Evolutionary conservation across 2,888 invertebrate genomes (phyloP).

Genomic region (Octodonta nipae): DNA sequence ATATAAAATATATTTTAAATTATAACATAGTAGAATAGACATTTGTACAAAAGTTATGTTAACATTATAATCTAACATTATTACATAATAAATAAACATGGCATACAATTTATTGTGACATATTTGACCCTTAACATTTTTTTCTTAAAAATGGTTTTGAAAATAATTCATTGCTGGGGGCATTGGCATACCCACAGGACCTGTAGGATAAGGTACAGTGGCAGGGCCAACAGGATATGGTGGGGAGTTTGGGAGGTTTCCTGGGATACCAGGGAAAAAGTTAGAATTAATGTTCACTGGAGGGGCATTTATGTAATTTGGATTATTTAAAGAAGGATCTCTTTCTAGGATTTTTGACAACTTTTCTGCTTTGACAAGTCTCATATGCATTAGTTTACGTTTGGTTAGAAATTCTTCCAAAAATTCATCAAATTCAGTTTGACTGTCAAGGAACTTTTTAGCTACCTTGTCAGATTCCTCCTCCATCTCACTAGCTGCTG

Average conservation of each 20-base stretch:
- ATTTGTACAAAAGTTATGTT: too few species aligned
- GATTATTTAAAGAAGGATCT: conserved; percentile 26
- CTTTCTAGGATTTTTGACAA: conserved; percentile 58
- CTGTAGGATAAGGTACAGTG: conserved; percentile 52
- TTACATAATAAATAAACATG: too few species aligned
- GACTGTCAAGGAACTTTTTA: conserved; percentile 64
- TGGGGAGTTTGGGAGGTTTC: conserved; percentile 12
- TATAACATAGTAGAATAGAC: too few species aligned
- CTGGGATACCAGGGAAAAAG: conserved; percentile 38
- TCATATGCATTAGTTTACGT: conserved; percentile 63
- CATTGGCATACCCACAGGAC: conserved; percentile 67
- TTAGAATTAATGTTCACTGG: conserved; percentile 29
- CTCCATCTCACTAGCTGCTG: conserved; percentile 83
- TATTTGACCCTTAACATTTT: too few species aligned
- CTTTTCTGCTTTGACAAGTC: conserved; percentile 88
- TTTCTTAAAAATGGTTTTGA: conserved; percentile 29
- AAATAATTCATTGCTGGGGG: conserved; percentile 39
- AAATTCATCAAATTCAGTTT: conserved; percentile 65
- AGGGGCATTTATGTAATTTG: conserved; percentile 32
- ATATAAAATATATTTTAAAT: too few species aligned
- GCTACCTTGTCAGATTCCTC: conserved; percentile 80
- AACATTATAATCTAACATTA: too few species aligned
- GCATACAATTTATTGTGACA: too few species aligned
- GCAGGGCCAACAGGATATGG: conserved; percentile 22
- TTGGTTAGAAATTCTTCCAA: conserved; percentile 67